Base-by-base conservation (phyloP, 64 coral and sea anemone species). In the Montipora foliosa region DNA sequence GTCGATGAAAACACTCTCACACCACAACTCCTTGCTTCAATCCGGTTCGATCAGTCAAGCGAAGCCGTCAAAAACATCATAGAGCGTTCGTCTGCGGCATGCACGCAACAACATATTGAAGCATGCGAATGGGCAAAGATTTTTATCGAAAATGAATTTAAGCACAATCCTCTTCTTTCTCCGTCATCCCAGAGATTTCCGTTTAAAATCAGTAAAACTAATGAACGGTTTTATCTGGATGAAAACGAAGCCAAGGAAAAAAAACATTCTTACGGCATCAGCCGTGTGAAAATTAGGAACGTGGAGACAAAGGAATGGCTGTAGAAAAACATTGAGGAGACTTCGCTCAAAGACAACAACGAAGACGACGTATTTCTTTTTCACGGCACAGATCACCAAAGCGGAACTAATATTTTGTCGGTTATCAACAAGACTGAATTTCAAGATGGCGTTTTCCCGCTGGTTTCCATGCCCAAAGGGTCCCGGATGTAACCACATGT, bases 1-100 rank as follows among this genome's bases (percentile, higher is more conserved):
- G 22, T 19, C 6, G 8, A 73, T 2, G 82, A 59, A 37, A 82
- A 57, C 15, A 15, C 44, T 66, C 81, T 78, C 25, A 92, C 48
- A 22, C 49, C 61, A 77, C 71, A 85, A 3, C 50, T 85, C 8
- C 76, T 92, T 16, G 9, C 44, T 44, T n/a, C 58, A 44, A 45
- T 87, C 17, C 81, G 91, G 46, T 92, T 92, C 75, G 52, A 77
- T 44, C 68, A 72, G n/a, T 20, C 62, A 4, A 86, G 91, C 62
- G 19, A 59, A 9, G 50, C 81, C 9, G 51, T 78, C 13, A 7
- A 78, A 79, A 86, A 67, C 22, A 92, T 87, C 8, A 29, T 92
- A 52, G 16, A 7, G 9, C 91, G 81, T 13, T 78, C 88, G n/a
- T 21, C 14, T 5, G 51, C 22, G 8, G 15, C 37, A 45, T 46